Percentiles rank a stretch among this genome's conserved stretches.
phyloP scores from a whole-genome alignment of 92 coral and sea anemone genomes.

The Desmophyllum pertusum region DNA sequence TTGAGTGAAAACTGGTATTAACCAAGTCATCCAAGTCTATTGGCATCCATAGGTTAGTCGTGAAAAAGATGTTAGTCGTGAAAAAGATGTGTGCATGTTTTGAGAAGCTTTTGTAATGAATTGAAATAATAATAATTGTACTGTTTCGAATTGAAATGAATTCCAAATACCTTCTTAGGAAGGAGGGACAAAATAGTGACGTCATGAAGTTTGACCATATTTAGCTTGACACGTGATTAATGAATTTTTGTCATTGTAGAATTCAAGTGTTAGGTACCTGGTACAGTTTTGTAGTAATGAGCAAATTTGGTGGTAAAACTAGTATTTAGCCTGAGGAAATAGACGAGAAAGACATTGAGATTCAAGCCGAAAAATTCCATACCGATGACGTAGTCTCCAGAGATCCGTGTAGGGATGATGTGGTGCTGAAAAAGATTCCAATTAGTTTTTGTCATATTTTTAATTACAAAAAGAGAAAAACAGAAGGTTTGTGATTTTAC shows the following conservation, averaged over 20 bases:
- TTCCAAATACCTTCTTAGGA: not conserved
- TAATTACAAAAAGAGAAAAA: too few species aligned
- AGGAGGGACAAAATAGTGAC: constrained; percentile 13
- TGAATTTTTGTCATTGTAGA: not conserved
- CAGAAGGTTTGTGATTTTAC: too few species aligned
- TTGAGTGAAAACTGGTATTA: not conserved
- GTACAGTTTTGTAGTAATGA: constrained; percentile 5
- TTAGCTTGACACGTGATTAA: constrained; percentile 8
- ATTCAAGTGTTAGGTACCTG: not conserved
- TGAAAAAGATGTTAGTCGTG: not conserved
- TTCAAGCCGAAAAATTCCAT: not conserved
- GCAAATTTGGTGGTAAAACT: not conserved
- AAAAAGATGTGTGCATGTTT: not conserved
- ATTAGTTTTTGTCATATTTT: too few species aligned
- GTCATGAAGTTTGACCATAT: constrained; percentile 22
- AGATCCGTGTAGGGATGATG: not conserved
- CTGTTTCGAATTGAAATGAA: constrained; percentile 20
- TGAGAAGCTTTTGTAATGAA: constrained; percentile 18
- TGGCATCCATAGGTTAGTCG: not conserved
- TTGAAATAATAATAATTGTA: constrained; percentile 11
- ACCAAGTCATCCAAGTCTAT: not conserved
- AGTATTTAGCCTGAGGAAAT: not conserved
- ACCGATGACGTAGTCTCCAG: not conserved
- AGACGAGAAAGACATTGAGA: too few species aligned
- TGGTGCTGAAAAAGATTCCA: too few species aligned